Evolutionary conservation across 2,797 vertebrate genomes (phyloP).

Genomic region (Urosaurus nigricauda): DNA sequence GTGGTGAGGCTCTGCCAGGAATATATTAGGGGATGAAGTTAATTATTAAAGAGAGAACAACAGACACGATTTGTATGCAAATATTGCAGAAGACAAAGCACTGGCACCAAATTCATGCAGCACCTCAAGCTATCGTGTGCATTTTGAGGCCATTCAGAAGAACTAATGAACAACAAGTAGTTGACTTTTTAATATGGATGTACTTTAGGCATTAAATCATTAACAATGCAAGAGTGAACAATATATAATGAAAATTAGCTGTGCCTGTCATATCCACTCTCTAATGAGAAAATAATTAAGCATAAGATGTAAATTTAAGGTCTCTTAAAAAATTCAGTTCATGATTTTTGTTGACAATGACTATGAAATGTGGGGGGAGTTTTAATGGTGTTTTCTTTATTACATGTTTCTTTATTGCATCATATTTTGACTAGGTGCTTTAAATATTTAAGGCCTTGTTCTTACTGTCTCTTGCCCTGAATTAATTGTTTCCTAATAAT

Average conservation of each 20-base stretch:
- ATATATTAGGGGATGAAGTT: conserved; percentile 64
- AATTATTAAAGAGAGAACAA: conserved; percentile 74
- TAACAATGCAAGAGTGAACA: conserved; percentile 74
- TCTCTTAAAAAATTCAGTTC: conserved; percentile 72
- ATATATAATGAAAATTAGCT: conserved; percentile 75
- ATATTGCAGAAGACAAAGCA: conserved; percentile 61
- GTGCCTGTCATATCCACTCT: conserved; percentile 68
- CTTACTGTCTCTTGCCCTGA: background rate
- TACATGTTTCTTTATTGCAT: conserved; percentile 8
- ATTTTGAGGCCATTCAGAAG: conserved; percentile 62
- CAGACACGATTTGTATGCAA: conserved; percentile 74
- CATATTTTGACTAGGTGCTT: conserved; percentile 21
- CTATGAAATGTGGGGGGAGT: background rate
- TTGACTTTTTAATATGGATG: conserved; percentile 66
- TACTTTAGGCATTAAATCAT: conserved; percentile 72
- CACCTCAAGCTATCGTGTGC: conserved; percentile 64
- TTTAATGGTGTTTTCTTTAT: background rate
- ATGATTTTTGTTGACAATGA: conserved; percentile 30
- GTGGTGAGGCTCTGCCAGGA: conserved; percentile 57
- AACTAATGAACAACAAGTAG: conserved; percentile 65
- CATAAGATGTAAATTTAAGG: conserved; percentile 69
- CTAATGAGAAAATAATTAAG: conserved; percentile 78
- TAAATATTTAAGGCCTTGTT: conserved; percentile 30
- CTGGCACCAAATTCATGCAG: conserved; percentile 47
- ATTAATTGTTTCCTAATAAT: background rate